Evolutionary conservation across 2,888 invertebrate genomes (phyloP), one percentile per base, ranked within the genome.

Genomic region (Lysandra coridon): DNA sequence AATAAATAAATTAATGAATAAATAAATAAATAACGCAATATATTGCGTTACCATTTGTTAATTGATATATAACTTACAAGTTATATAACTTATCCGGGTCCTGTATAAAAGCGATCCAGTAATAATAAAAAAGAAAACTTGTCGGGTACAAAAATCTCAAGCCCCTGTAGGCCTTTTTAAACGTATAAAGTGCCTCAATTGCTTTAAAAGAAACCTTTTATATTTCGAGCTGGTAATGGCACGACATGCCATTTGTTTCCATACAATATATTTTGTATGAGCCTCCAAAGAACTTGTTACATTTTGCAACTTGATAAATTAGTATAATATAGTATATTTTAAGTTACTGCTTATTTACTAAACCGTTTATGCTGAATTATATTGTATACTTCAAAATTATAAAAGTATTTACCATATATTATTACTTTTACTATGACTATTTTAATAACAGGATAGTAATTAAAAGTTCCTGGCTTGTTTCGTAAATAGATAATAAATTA

Each of bases 151-250:
- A 23, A 40, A 75, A 75, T 75, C 44, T 75, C 44, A 49, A 23
- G 44, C 44, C 23, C 33, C 69, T 30, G 69, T 69, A 69, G 53
- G 53, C 57, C 33, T 57, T 17, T 76, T 74, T 57, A 57, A 76
- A 57, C 23, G 76, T 53, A 76, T 57, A 76, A 57, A 76, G 76
- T 76, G 76, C 30, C 49, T 30, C 57, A 76, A 76, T 76, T 53
- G 76, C 76, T 53, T 53, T 76, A 76, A 76, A 76, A 76, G 76
- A 57, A 33, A 76, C 76, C 76, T 76, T 53, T 76, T 53, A 75
- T 75, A 30, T 53, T 76, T 57, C 53, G 57, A 30, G 49, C 23
- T 53, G 53, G 44, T 76, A 76, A 76, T 76, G 76, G 44, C 75
- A 76, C 49, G 14, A 7, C 57, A 76, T 30, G 53, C 53, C 53